Conservation (phyloP, 92 coral and sea anemone genomes). For the Paramuricea clavata region DNA sequence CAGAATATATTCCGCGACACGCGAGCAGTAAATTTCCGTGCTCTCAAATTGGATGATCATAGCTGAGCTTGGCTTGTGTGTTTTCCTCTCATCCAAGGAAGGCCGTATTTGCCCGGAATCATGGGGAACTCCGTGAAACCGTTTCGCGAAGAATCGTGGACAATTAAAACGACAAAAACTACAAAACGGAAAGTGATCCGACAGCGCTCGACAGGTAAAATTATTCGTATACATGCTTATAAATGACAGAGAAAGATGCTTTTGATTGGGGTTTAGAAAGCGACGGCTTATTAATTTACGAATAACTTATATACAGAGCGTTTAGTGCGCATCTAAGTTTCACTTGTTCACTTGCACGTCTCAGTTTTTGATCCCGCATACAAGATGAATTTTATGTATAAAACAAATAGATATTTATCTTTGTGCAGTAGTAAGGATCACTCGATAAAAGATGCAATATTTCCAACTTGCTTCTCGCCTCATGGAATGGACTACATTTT, state of each 20-base stretch:
- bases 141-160: slow-evolving; percentile 43
- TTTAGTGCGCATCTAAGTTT: too few relatives aligned
- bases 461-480: too few relatives aligned
- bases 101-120: background rate
- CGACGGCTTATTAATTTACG: too few relatives aligned
- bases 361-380: too few relatives aligned
- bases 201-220: slow-evolving; percentile 15
- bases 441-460: too few relatives aligned
- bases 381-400: background rate
- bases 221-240: background rate
- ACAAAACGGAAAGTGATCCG: slow-evolving; percentile 12
- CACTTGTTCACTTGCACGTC: too few relatives aligned
- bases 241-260: background rate
- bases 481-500: too few relatives aligned
- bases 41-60: slow-evolving; percentile 18
- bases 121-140: slow-evolving; percentile 45
- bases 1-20: background rate
- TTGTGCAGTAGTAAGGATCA: too few relatives aligned
- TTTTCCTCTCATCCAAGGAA: background rate
- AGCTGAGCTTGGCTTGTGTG: background rate
- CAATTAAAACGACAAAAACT: slow-evolving; percentile 35
- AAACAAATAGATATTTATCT: too few relatives aligned
- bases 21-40: background rate
- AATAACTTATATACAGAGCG: too few relatives aligned
- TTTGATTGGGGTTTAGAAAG: background rate